Evolutionary conservation across 2,888 invertebrate species (phyloP).

Genomic region (Lepidochrysops patricia): DNA sequence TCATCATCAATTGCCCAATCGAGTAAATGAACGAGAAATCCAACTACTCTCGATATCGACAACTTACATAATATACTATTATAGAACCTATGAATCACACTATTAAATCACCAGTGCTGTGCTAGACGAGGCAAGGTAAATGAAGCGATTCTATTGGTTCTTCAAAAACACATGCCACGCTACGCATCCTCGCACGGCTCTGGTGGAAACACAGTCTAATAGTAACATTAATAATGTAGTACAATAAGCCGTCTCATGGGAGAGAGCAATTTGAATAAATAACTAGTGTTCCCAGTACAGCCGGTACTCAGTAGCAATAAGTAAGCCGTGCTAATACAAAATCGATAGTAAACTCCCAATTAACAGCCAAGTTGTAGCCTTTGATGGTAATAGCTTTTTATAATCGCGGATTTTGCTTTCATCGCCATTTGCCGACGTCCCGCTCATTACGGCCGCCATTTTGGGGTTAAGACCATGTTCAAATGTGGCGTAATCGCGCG

Average conservation of each 20-base stretch:
- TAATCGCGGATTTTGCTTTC: conserved; percentile 20
- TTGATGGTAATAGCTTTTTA: conserved; percentile 21
- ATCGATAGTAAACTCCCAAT: conserved; percentile 62
- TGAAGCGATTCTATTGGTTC: no score
- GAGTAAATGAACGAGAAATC: no score
- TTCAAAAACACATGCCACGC: no score
- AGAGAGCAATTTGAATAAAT: conserved; percentile 43
- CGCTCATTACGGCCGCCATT: background rate
- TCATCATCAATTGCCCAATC: no score
- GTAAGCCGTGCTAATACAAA: conserved; percentile 62
- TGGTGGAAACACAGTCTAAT: no score
- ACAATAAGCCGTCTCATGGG: conserved; percentile 24
- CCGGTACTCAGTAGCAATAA: conserved; percentile 47
- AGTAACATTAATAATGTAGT: conserved; percentile 28
- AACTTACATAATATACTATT: no score
- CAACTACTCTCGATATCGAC: no score
- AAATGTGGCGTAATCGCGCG: no score
- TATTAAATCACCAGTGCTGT: no score
- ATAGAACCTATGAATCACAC: no score
- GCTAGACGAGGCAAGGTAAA: no score
- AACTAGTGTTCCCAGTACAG: conserved; percentile 42
- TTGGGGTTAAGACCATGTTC: background rate
- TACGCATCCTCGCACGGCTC: no score
- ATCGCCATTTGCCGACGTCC: conserved; percentile 17
- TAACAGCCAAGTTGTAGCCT: conserved; percentile 44